Evolutionary conservation across 92 coral and sea anemone species (phyloP).

Genomic region (Epizoanthus illoricatus): DNA sequence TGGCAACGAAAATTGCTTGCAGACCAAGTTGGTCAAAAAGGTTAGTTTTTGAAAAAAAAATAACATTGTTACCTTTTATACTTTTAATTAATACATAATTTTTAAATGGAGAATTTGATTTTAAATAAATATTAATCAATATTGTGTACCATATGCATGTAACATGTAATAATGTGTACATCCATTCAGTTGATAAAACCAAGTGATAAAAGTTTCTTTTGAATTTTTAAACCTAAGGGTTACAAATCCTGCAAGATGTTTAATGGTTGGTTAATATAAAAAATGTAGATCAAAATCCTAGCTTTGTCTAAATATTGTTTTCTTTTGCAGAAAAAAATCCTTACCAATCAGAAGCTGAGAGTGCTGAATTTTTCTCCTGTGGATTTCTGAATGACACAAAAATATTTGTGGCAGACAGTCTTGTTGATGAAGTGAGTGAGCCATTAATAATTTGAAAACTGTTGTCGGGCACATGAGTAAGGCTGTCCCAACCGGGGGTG

Average conservation of each 20-base stretch:
- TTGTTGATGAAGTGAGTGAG: slow-evolving; percentile 79
- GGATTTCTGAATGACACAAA: slow-evolving; percentile 90
- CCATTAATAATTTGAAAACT: neutral
- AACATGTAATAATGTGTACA: too few relatives aligned
- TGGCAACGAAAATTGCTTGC: too few relatives aligned
- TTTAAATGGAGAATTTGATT: too few relatives aligned
- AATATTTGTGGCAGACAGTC: slow-evolving; percentile 96
- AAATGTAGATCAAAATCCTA: neutral
- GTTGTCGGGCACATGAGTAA: neutral
- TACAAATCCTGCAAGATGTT: too few relatives aligned
- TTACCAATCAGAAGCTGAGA: slow-evolving; percentile 77
- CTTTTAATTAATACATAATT: too few relatives aligned
- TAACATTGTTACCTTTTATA: too few relatives aligned
- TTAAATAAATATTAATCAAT: too few relatives aligned
- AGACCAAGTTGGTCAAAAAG: too few relatives aligned
- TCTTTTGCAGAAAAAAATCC: slow-evolving; percentile 72
- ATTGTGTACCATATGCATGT: too few relatives aligned
- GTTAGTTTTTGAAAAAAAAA: too few relatives aligned
- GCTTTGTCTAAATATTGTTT: neutral
- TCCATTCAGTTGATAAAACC: too few relatives aligned
- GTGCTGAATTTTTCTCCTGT: slow-evolving; percentile 93
- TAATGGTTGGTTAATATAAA: neutral
- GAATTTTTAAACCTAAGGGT: neutral
- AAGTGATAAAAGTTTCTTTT: too few relatives aligned
- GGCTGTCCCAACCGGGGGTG: neutral